These are phyloP conservation scores for Hydrolagus affinis DNA, from an alignment of 2,113 vertebrate genomes.

Conservation along the genomic window DNA sequence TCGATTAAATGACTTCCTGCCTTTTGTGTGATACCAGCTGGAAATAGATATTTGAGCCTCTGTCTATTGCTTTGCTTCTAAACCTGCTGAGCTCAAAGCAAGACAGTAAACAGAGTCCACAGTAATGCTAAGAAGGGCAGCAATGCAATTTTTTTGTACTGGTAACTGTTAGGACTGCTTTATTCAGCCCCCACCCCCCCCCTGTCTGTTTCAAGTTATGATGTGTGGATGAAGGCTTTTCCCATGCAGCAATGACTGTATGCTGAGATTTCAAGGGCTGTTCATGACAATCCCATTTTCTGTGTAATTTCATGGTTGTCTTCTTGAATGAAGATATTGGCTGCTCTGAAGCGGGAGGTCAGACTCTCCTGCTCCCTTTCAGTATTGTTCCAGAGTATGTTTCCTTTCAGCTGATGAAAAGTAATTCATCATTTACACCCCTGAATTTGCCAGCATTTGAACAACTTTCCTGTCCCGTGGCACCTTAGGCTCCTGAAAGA, in stretches of 20 bases:
- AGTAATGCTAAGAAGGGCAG: conserved; percentile 40
- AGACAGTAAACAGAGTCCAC: conserved; percentile 55
- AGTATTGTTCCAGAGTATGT: conserved; percentile 98
- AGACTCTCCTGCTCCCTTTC: conserved; percentile 96
- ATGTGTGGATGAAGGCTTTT: conserved; percentile 98
- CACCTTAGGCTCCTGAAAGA: conserved; percentile 81
- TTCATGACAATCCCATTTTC: conserved; percentile 99
- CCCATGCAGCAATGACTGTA: conserved; percentile 98
- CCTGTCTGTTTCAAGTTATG: conserved; percentile 84
- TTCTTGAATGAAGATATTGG: conserved; percentile 99
- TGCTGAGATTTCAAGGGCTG: conserved; percentile 96
- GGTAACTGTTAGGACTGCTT: conserved; percentile 52
- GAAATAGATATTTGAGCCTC: conserved; percentile 71
- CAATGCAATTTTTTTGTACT: conserved; percentile 52
- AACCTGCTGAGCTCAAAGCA: conserved; percentile 79
- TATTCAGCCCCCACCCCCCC: conserved; percentile 43
- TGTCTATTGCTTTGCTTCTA: conserved; percentile 71
- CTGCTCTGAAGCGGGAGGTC: conserved; percentile 99
- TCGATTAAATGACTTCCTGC: conserved; percentile 78
- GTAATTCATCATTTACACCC: conserved; percentile 99
- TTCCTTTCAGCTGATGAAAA: conserved; percentile 99
- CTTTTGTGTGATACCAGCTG: conserved; percentile 73
- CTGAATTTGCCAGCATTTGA: conserved; percentile 90
- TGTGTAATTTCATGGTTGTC: conserved; percentile 99
- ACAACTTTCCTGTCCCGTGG: conserved; percentile 77